A percentile compares a stretch with the other conserved stretches of the same genome.
Conservation (phyloP, 2,888 invertebrate genomes). For the Catocala sponsa region DNA sequence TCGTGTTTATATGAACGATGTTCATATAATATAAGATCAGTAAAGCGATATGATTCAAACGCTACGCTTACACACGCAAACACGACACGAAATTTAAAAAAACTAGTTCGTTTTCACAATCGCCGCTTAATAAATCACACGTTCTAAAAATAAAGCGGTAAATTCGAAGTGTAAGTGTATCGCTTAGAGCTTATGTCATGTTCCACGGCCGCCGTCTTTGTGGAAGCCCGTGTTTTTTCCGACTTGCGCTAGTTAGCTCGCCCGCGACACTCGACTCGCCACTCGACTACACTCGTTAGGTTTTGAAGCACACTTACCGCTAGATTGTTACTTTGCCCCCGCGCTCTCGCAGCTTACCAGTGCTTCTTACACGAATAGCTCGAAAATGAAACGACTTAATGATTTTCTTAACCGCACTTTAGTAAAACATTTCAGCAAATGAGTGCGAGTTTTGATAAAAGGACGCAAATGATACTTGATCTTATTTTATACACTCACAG, state of each 20-base stretch:
- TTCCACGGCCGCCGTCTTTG: constrained; percentile 23
- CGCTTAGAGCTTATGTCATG: constrained; percentile 23
- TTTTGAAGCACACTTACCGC: constrained; percentile 68
- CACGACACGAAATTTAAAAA: background rate
- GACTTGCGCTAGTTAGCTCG: constrained; percentile 70
- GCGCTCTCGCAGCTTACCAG: constrained; percentile 43
- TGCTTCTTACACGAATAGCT: constrained; percentile 49
- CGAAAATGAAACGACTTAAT: constrained; percentile 60
- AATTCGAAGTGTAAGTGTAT: constrained; percentile 1
- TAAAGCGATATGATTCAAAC: background rate
- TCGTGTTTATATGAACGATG: background rate
- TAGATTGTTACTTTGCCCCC: constrained; percentile 71
- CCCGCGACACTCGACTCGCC: constrained; percentile 63
- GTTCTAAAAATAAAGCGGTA: background rate
- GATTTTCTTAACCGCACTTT: constrained; percentile 52
- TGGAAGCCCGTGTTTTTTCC: constrained; percentile 49
- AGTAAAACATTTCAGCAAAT: constrained; percentile 22
- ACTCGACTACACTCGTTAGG: constrained; percentile 73
- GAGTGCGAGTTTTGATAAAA: constrained; percentile 37
- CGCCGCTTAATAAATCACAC: constrained; percentile 18
- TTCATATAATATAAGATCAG: background rate
- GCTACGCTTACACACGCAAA: background rate
- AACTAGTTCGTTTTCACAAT: background rate
- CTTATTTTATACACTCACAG: background rate
- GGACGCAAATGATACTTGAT: constrained; percentile 21